Base-by-base conservation (phyloP, 1,140 invertebrate species). In the Drosophila fuyamai region DNA sequence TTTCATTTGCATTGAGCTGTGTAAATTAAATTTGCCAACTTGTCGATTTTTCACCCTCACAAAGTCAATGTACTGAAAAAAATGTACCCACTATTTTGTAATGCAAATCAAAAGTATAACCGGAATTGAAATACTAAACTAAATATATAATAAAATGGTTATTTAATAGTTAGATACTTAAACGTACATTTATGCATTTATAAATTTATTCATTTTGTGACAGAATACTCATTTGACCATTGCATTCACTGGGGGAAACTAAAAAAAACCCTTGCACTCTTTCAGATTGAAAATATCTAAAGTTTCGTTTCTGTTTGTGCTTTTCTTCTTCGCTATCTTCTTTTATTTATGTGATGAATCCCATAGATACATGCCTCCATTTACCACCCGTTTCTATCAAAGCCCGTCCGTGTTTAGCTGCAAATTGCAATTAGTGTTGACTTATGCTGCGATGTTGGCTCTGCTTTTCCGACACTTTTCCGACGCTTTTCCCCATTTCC, bases 401-500 rank as follows among this genome's bases (percentile, higher is more conserved):
- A 48, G 23, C 23, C 41, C 51, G 72, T 53, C 56, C 66, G 56
- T 72, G 75, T 51, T 75, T 78, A 67, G 63, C 78, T 75, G 70
- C 83, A 88, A 88, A 88, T 86, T 88, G 83, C 83, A 88, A 88
- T 88, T 88, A 88, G 83, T 88, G 83, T 83, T 88, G 83, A 88
- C 83, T 88, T 88, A 88, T 88, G 79, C 81, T 81, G 62, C 79
- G 56, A 63, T 75, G 70, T 50, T 63, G 23, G 27, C 68, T 46
- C 55, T 55, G 40, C 53, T 57, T 50, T 57, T 9, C 18, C 16
- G 9, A 8, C 53, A 27, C 40, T 38, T 71, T 40, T 32, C 48
- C 46, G 6, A 29, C 23, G 47, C 13, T 48, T 48, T 41, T 10
- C 40, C 36, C 7, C 16, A 40, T 36, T 32, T 56, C 8, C 59